Percentiles rank a stretch among this genome's conserved stretches.
Evolutionary conservation across 1,140 invertebrate genomes (phyloP).

Genomic region (Catajapyx aquilonaris): DNA sequence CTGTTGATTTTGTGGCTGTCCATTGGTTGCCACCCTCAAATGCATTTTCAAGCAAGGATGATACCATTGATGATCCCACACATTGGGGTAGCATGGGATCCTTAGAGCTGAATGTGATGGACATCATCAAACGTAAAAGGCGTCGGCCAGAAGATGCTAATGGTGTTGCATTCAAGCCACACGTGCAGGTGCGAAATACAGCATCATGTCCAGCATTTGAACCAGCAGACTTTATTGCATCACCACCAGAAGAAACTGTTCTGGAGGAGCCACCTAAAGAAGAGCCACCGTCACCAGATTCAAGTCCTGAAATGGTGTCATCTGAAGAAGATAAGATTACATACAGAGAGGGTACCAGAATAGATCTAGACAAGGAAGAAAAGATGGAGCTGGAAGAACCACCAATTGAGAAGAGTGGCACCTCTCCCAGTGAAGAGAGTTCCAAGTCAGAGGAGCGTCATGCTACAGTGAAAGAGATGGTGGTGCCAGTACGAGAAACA

Average conservation of each 20-base stretch:
- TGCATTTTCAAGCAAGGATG: constrained; percentile 68
- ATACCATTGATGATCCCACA: constrained; percentile 40
- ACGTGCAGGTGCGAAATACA: neutral
- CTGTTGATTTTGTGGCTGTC: constrained; percentile 56
- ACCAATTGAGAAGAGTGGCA: neutral
- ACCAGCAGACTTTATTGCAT: neutral
- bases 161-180: neutral
- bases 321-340: neutral
- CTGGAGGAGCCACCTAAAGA: neutral
- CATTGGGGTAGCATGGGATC: neutral
- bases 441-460: too few relatives aligned
- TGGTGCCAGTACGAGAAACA: neutral
- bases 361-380: neutral
- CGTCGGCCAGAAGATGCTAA: too few relatives aligned
- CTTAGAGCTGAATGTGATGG: neutral
- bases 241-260: neutral
- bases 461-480: neutral
- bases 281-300: neutral
- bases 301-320: neutral
- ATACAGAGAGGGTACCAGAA: neutral
- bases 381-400: neutral
- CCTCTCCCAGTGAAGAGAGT: too few relatives aligned
- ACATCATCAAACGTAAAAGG: neutral
- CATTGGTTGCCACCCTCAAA: constrained; percentile 56
- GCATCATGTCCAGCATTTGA: neutral